Percentiles rank a stretch among this genome's conserved stretches.
These are phyloP conservation scores for Eclectus roratus DNA, from an alignment of 2,113 vertebrate genomes.

Conservation along the genomic window DNA sequence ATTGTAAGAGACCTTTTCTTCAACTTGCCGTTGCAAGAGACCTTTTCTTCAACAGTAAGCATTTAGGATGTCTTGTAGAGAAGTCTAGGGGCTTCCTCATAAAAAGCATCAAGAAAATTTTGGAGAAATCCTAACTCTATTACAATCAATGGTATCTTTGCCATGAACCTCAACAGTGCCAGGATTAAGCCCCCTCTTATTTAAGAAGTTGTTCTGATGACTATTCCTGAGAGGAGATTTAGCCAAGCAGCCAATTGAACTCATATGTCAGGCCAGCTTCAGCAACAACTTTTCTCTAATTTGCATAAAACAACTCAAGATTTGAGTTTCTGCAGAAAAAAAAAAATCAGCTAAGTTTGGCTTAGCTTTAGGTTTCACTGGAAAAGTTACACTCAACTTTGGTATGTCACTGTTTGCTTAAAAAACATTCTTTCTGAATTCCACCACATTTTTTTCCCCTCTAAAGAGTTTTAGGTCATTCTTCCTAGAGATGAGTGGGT, in stretches of 20 bases:
- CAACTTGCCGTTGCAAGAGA: background rate
- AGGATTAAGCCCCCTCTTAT: background rate
- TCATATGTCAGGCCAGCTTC: background rate
- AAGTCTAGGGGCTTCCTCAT: background rate
- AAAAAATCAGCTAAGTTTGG: background rate
- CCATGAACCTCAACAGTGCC: background rate
- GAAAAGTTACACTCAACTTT: constrained; percentile 8
- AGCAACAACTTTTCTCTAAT: background rate
- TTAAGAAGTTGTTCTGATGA: background rate
- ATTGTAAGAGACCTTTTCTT: background rate
- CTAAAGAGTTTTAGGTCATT: constrained; percentile 52
- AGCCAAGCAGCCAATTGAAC: background rate
- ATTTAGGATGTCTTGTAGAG: background rate
- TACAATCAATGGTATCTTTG: background rate
- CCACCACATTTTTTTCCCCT: background rate
- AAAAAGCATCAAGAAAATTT: background rate
- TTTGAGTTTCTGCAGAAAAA: constrained; percentile 16
- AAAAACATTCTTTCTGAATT: constrained; percentile 63
- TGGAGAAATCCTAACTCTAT: background rate
- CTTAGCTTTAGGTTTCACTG: constrained; percentile 5
- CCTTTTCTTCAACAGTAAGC: background rate
- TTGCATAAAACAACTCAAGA: background rate
- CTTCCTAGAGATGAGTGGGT: constrained; percentile 19
- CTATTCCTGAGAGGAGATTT: background rate
- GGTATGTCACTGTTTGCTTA: constrained; percentile 47